phyloP scores from a whole-genome alignment of 2,888 invertebrate species.

The Fragum sueziense region DNA sequence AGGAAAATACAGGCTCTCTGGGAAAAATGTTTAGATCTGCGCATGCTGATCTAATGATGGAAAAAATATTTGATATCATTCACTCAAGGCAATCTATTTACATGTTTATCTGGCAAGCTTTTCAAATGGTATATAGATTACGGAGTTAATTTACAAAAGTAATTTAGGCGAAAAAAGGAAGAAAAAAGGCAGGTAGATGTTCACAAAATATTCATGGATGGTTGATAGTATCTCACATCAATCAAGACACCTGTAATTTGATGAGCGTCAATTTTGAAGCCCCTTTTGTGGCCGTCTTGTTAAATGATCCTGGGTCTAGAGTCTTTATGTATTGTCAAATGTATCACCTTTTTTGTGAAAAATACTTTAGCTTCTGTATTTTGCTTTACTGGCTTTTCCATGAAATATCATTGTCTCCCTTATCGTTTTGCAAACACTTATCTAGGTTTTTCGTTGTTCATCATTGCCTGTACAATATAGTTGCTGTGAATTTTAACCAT shows the following conservation, averaged over 20 bases:
- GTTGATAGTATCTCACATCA: background rate
- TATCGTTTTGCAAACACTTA: too few species aligned
- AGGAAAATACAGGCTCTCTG: too few species aligned
- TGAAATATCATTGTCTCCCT: too few species aligned
- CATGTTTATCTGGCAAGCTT: too few species aligned
- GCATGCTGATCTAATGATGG: too few species aligned
- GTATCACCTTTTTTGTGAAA: background rate
- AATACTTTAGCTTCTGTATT: background rate
- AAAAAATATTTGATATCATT: too few species aligned
- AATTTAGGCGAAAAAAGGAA: background rate
- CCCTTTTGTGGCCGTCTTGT: background rate
- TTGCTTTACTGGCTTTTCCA: background rate
- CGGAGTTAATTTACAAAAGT: background rate
- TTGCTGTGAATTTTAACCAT: too few species aligned
- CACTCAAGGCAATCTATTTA: too few species aligned
- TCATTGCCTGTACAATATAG: too few species aligned
- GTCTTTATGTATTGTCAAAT: background rate
- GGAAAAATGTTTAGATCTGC: too few species aligned
- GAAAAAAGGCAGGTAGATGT: background rate
- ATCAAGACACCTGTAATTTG: background rate
- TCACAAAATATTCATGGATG: background rate
- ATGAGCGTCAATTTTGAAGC: conserved; percentile 7
- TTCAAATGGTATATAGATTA: too few species aligned
- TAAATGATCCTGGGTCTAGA: background rate
- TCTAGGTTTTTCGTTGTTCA: too few species aligned